Conservation (phyloP, 2,113 vertebrate species). For the Cinclus mexicanus region DNA sequence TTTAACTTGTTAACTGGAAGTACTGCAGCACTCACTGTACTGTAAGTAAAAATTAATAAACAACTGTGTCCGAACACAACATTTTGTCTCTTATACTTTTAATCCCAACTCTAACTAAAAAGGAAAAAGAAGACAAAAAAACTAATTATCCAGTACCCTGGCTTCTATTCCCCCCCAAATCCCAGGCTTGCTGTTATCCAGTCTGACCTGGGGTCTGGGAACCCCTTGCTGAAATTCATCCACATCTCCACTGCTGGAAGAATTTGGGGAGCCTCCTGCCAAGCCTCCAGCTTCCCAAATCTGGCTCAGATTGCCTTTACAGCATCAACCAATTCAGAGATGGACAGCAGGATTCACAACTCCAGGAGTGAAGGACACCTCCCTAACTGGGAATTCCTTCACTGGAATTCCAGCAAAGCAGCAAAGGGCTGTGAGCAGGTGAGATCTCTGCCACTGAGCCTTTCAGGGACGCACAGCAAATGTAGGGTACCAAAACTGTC, state of each 20-base stretch:
- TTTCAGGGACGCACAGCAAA: neutral
- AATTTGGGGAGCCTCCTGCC: neutral
- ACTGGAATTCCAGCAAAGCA: neutral
- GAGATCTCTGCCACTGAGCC: neutral
- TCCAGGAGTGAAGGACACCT: neutral
- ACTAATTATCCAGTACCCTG: too few relatives aligned
- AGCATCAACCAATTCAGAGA: neutral
- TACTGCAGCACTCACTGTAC: too few relatives aligned
- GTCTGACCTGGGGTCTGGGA: neutral
- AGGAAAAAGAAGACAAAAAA: too few relatives aligned
- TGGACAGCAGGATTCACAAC: neutral
- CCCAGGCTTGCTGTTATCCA: neutral
- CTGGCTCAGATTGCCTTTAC: accelerated
- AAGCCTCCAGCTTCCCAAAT: neutral
- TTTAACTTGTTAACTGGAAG: too few relatives aligned
- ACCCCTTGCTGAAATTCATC: neutral
- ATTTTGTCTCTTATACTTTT: too few relatives aligned
- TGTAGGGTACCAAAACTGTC: neutral
- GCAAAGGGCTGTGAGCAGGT: neutral
- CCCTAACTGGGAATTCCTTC: neutral
- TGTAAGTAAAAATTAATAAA: too few relatives aligned
- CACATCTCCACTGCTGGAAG: neutral
- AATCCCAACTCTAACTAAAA: too few relatives aligned
- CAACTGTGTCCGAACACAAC: too few relatives aligned
- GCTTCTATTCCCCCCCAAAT: neutral